Base-by-base conservation (phyloP, 1,140 invertebrate genomes). In the Micrasema longulum region DNA sequence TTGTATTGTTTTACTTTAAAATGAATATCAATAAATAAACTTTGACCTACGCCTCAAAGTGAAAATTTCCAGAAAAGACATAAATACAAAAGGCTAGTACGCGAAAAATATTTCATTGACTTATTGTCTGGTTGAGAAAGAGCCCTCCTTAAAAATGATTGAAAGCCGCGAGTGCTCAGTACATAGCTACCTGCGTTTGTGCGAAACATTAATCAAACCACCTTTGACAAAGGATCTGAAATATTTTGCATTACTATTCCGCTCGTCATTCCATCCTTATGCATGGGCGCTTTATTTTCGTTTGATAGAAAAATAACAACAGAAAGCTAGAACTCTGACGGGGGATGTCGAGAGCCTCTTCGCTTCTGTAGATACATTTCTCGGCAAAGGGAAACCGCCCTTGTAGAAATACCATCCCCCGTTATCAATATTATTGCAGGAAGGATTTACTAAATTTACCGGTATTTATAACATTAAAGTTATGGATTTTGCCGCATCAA, bases 221-320 rank as follows among this genome's bases (percentile, higher is more conserved):
- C 74, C 74, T 75, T 72, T 71, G 55, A 75, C 74, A 75, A 75
- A 75, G 68, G 74, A 75, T 72, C 60, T 67, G 74, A 75, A 75
- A 75, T 75, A 75, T 75, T 75, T 72, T 70, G 63, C 74, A 72
- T 72, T 75, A 72, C 66, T 66, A 72, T 75, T 69, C 70, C 52
- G 47, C 47, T 55, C 62, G 62, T 71, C 55, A 36, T 57, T 71
- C 31, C 67, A 50, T 52, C 66, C 72, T 53, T 36, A 47, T 48
- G 73, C 64, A 50, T 45, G 62, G 53, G 60, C 36, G 69, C 72
- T 75, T 71, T 75, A 71, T 64, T 75, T 75, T 75, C 70, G 69
- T 75, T 72, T 75, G 69, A 75, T 72, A 75, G 74, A 75, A 75
- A 75, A 75, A 75, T 75, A 75, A 75, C 74, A 75, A 75, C 74